Percentiles rank a stretch among this genome's conserved stretches.
These are phyloP conservation scores for Agrotis exclamationis DNA, from an alignment of 2,888 invertebrate species.

Conservation along the genomic window DNA sequence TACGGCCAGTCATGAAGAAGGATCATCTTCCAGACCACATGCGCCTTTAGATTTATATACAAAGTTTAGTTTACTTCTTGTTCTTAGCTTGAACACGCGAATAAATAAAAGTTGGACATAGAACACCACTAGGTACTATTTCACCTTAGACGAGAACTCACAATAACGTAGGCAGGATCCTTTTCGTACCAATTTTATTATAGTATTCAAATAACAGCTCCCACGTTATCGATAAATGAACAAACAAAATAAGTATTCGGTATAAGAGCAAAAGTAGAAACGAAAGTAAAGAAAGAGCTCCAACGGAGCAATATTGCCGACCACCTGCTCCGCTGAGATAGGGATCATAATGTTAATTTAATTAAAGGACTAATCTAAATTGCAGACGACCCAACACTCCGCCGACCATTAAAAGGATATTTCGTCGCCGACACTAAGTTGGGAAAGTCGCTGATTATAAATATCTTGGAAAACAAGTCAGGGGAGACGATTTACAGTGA, in stretches of 20 bases:
- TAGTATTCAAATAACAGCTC: constrained; percentile 4
- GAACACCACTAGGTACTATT: background rate
- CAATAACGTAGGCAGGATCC: background rate
- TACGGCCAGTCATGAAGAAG: constrained; percentile 30
- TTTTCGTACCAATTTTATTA: constrained; percentile 12
- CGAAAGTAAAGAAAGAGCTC: constrained; percentile 81
- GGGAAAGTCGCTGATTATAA: constrained; percentile 88
- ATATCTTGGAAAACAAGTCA: constrained; percentile 85
- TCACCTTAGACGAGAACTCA: background rate
- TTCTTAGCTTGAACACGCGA: constrained; percentile 11
- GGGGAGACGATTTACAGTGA: constrained; percentile 76
- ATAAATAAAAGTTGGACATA: constrained; percentile 20
- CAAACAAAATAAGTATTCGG: constrained; percentile 66
- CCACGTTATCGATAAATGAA: constrained; percentile 28
- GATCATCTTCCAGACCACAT: constrained; percentile 28
- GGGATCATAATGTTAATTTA: constrained; percentile 91
- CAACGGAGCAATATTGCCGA: constrained; percentile 84
- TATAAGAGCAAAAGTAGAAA: constrained; percentile 72
- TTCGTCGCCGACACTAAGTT: constrained; percentile 87
- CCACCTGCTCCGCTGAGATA: constrained; percentile 89
- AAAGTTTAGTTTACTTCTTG: constrained; percentile 35
- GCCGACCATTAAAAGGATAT: constrained; percentile 90
- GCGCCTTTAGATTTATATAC: constrained; percentile 43
- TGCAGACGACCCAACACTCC: constrained; percentile 90
- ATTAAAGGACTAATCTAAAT: constrained; percentile 92